These are phyloP conservation scores for Sipha flava DNA, from an alignment of 1,140 invertebrate genomes.

Conservation along the genomic window DNA sequence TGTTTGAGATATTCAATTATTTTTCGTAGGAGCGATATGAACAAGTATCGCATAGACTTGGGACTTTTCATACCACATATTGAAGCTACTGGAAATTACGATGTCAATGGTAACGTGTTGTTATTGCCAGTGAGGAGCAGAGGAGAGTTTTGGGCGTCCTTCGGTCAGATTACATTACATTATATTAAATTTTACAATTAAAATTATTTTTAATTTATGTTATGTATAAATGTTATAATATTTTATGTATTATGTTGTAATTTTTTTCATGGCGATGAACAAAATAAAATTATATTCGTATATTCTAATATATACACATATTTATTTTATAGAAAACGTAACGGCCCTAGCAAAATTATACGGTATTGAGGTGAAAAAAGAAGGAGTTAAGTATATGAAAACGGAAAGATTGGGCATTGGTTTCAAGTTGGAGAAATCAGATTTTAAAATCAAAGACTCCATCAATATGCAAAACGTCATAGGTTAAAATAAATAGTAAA, in stretches of 20 bases:
- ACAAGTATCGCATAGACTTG: conserved; percentile 58
- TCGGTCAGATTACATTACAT: conserved; percentile 49
- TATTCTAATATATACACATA: no score
- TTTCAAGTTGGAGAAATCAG: conserved; percentile 58
- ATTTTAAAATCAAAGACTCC: conserved; percentile 60
- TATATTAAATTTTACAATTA: not conserved
- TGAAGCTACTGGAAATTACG: conserved; percentile 61
- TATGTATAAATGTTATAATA: not conserved
- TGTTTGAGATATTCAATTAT: not conserved
- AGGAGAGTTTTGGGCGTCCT: conserved; percentile 67
- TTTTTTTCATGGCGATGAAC: no score
- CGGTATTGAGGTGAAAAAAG: conserved; percentile 54
- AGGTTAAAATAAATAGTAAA: conserved; percentile 45
- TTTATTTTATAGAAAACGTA: conserved; percentile 53
- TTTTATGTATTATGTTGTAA: not conserved
- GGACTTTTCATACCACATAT: conserved; percentile 52
- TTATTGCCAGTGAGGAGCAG: conserved; percentile 65
- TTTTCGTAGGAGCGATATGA: conserved; percentile 53
- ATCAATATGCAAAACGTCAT: conserved; percentile 66
- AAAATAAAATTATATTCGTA: no score
- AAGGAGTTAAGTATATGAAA: conserved; percentile 56
- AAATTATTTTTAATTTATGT: not conserved
- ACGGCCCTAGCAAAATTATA: conserved; percentile 60
- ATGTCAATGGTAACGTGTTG: conserved; percentile 63
- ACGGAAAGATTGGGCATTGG: conserved; percentile 58